Evolutionary conservation across 92 coral and sea anemone genomes (phyloP).

Genomic region (Paragorgia papillata): DNA sequence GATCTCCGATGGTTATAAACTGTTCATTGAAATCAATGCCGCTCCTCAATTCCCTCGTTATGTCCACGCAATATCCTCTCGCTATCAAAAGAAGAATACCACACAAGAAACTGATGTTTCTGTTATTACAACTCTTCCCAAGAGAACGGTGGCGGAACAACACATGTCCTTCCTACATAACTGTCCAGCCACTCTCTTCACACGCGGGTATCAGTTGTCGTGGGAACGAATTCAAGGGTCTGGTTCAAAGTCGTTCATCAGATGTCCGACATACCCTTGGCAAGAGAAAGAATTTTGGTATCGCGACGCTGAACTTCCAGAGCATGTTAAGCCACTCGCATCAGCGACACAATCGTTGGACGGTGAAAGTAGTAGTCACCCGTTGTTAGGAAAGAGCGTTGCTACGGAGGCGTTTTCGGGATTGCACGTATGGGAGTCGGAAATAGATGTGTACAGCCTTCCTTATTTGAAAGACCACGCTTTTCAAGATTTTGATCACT

Average conservation of each 20-base stretch:
- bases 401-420: conserved; percentile 71
- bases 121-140: conserved; percentile 70
- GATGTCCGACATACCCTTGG: conserved; percentile 82
- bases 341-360: background rate
- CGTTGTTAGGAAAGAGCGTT: conserved; percentile 57
- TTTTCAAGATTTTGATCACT: conserved; percentile 63
- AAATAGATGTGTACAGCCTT: conserved; percentile 72
- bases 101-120: background rate
- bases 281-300: conserved; percentile 72
- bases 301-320: conserved; percentile 54
- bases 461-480: conserved; percentile 79
- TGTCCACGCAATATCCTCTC: conserved; percentile 57
- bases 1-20: conserved; percentile 64
- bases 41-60: conserved; percentile 70
- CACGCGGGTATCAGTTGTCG: conserved; percentile 64
- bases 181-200: conserved; percentile 68
- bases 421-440: conserved; percentile 79
- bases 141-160: conserved; percentile 55
- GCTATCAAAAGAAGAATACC: conserved; percentile 14
- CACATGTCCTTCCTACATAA: conserved; percentile 70
- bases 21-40: conserved; percentile 71
- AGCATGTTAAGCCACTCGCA: conserved; percentile 45
- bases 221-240: conserved; percentile 65
- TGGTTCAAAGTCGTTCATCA: conserved; percentile 61
- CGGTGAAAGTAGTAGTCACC: conserved; percentile 47